Evolutionary conservation across 2,888 invertebrate species (phyloP), one percentile per base, ranked within the genome.

Genomic region (Drosophila rellima): DNA sequence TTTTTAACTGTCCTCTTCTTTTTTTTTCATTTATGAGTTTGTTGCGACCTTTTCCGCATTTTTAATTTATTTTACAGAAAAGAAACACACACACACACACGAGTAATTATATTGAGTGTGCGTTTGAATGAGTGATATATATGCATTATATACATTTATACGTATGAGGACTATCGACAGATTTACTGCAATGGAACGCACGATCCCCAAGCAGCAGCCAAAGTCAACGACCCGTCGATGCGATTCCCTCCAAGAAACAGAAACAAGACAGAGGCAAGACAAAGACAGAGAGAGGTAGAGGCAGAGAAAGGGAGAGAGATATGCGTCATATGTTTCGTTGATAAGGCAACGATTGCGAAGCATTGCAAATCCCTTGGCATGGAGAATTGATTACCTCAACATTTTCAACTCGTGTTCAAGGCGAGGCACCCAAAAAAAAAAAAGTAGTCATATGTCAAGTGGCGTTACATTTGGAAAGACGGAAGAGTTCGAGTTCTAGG

Each of bases 151-250:
- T 42, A 33, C 40, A 48, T 39, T 47, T 33, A 33, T 33, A 23
- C 44, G 18, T 17, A 35, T 33, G 56, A 55, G 62, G 17, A 62
- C 79, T 76, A 84, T 81, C 79, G 82, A 82, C 82, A 84, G 82
- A 82, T 82, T 82, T 82, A 82, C 82, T 82, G 82, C 82, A 82
- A 76, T 81, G 82, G 74, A 71, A 76, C 68, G 68, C 76, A 62
- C 71, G 75, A 75, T 62, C 65, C 51, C 47, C 55, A 52, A 52
- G 26, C 57, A 56, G 54, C 54, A 62, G 59, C 23, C 52, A 70
- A 66, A 75, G 75, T 76, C 76, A 76, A 63, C 65, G 76, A 76
- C 72, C 76, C 62, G n/a, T n/a, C n/a, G n/a, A n/a, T n/a, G n/a
- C n/a, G n/a, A n/a, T n/a, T n/a, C n/a, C n/a, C n/a, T n/a, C 31